Conservation (phyloP, 2,888 invertebrate genomes). For the Myopa tessellatipennis region DNA sequence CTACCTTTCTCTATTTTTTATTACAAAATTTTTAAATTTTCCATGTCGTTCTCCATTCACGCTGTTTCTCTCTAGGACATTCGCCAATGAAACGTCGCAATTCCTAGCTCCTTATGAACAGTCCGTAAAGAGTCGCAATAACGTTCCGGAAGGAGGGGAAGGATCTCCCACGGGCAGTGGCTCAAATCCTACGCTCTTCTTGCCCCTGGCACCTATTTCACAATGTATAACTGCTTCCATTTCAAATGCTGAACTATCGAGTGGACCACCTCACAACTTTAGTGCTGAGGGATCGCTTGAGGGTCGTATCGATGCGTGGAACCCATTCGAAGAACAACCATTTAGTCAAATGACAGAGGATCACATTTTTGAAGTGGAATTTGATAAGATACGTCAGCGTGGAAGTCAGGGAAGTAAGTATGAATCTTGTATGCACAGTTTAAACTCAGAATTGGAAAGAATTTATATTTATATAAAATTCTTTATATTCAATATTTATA, state of each 20-base stretch:
- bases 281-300: conserved; percentile 54
- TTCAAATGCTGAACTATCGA: conserved; percentile 64
- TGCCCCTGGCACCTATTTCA: conserved; percentile 44
- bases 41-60: conserved; percentile 20
- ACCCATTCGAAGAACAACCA: conserved; percentile 83
- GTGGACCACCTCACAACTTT: conserved; percentile 48
- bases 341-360: conserved; percentile 83
- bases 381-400: conserved; percentile 82
- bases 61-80: conserved; percentile 70
- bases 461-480: no score
- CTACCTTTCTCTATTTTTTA: conserved; percentile 40
- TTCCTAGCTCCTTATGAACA: conserved; percentile 80
- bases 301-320: conserved; percentile 77
- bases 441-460: not conserved
- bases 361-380: conserved; percentile 84
- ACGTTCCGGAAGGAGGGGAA: conserved; percentile 42
- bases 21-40: conserved; percentile 9
- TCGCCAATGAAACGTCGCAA: conserved; percentile 79
- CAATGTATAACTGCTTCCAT: conserved; percentile 57
- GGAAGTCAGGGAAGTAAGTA: conserved; percentile 79
- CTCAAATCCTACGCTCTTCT: conserved; percentile 64
- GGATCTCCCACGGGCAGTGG: conserved; percentile 47
- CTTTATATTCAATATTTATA: no score
- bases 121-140: conserved; percentile 71
- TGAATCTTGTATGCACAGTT: not conserved